Base-by-base conservation (phyloP, 2,888 invertebrate species). In the Drosophila tripunctata region DNA sequence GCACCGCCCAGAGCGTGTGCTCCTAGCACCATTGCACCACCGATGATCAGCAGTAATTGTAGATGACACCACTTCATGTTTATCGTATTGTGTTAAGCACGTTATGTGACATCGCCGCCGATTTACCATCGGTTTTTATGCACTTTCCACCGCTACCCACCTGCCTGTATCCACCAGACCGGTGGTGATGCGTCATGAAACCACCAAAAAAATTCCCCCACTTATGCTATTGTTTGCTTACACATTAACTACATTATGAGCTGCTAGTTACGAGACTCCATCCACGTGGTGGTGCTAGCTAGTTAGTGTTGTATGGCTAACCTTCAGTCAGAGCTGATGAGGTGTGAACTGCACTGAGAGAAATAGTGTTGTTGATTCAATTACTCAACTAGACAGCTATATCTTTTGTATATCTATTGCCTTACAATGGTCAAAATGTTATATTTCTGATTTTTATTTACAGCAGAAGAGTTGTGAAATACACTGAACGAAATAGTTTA, bases 321-420 rank as follows among this genome's bases (percentile, higher is more conserved):
- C 80, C 80, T 81, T 81, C 80, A 55, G 10, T 60, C n/a, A 31
- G 43, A 51, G 54, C 21, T 43, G 38, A 63, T 62, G 19, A 83
- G 78, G 80, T 80, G 80, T 58, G 80, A 80, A 83, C 69, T 71
- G 43, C 61, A 62, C 71, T 56, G 52, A 6, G 10, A 19, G 40
- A 70, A 70, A 62, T 2, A 2, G 1, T 4, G 19, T 7, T 4
- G 14, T 17, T 36, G 43, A 2, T n/a, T 30, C 33, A 27, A n/a
- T n/a, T n/a, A n/a, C n/a, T n/a, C n/a, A n/a, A n/a, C n/a, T n/a
- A n/a, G n/a, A n/a, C n/a, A n/a, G n/a, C n/a, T n/a, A n/a, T n/a
- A n/a, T n/a, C n/a, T n/a, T n/a, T n/a, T n/a, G n/a, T n/a, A n/a
- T n/a, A n/a, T n/a, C n/a, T n/a, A n/a, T n/a, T n/a, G n/a, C n/a